Evolutionary conservation across 2,888 invertebrate genomes (phyloP).

Genomic region (Ennomos erosarius): DNA sequence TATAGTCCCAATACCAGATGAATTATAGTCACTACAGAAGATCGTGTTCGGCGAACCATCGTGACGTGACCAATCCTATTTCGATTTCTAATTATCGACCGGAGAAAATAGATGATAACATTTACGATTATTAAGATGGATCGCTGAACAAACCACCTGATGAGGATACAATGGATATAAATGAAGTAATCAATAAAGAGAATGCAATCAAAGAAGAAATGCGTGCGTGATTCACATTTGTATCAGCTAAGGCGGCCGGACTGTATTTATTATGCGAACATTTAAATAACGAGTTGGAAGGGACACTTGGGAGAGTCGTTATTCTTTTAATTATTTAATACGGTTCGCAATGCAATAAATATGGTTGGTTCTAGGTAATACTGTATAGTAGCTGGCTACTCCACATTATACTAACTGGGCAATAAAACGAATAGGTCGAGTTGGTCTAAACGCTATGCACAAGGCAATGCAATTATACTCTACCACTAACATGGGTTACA

Average conservation of each 20-base stretch:
- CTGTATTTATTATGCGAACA: slow-evolving; percentile 42
- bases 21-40: slow-evolving; percentile 51
- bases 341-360: slow-evolving; percentile 9
- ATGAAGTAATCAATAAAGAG: slow-evolving; percentile 49
- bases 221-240: slow-evolving; percentile 45
- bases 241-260: slow-evolving; percentile 31
- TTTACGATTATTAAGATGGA: slow-evolving; percentile 53
- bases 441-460: slow-evolving; percentile 21
- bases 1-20: slow-evolving; percentile 33
- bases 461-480: slow-evolving; percentile 41
- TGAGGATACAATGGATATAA: slow-evolving; percentile 46
- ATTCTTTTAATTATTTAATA: slow-evolving; percentile 29
- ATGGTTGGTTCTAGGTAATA: slow-evolving; percentile 13
- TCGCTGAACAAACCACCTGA: slow-evolving; percentile 43
- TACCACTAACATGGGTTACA: slow-evolving; percentile 8
- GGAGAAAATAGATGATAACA: slow-evolving; percentile 54
- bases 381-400: slow-evolving; percentile 9
- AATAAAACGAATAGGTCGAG: slow-evolving; percentile 25
- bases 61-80: slow-evolving; percentile 63
- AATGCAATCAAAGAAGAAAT: slow-evolving; percentile 46
- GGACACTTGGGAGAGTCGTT: slow-evolving; percentile 18
- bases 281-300: slow-evolving; percentile 36
- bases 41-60: slow-evolving; percentile 57
- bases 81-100: slow-evolving; percentile 64
- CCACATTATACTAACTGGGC: slow-evolving; percentile 15